phyloP scores from a whole-genome alignment of 30 jellyfish, hydroid and myxozoan genomes.

The Hydractinia echinata region DNA sequence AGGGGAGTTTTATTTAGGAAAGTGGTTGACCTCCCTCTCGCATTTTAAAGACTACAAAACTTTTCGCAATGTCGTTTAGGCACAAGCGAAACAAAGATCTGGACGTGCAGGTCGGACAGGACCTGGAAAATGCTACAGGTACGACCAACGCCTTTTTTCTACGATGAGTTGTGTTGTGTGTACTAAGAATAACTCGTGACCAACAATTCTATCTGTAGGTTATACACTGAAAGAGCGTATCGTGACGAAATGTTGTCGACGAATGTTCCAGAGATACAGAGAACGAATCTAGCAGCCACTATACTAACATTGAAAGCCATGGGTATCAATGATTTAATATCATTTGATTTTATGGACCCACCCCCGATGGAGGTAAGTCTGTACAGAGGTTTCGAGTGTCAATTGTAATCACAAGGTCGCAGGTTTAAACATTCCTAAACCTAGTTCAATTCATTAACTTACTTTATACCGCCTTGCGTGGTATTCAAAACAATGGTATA shows the following conservation, averaged over 20 bases:
- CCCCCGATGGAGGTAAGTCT: conserved; percentile 98
- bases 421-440: too few relatives aligned
- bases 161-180: background rate
- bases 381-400: background rate
- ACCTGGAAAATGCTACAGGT: conserved; percentile 97
- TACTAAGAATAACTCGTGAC: background rate
- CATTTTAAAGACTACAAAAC: too few relatives aligned
- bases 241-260: conserved; percentile 98
- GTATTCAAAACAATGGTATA: background rate
- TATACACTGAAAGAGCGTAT: conserved; percentile 96
- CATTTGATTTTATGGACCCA: conserved; percentile 99
- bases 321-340: conserved; percentile 95
- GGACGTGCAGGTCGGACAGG: conserved; percentile 99
- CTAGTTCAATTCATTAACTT: background rate
- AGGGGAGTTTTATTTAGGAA: too few relatives aligned
- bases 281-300: conserved; percentile 93
- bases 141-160: background rate
- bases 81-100: conserved; percentile 98
- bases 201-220: conserved; percentile 23
- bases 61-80: conserved; percentile 27
- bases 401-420: too few relatives aligned
- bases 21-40: too few relatives aligned
- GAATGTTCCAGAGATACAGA: conserved; percentile 94
- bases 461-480: background rate
- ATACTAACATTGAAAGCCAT: conserved; percentile 89